A percentile compares a stretch with the other conserved stretches of the same genome.
Evolutionary conservation across 2,113 vertebrate genomes (phyloP).

Genomic region (Asarcornis scutulata): DNA sequence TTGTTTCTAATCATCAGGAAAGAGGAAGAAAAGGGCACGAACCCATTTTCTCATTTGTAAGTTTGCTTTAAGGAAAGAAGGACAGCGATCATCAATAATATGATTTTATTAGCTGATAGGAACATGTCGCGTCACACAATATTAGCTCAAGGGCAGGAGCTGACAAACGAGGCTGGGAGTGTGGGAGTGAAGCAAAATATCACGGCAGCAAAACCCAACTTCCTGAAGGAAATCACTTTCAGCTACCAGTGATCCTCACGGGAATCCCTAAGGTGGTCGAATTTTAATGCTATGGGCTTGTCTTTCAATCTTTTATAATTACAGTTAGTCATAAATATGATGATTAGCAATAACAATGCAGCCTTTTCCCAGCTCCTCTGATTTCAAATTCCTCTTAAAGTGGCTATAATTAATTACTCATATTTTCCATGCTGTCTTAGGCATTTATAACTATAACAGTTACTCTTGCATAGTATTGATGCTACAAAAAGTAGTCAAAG

Average conservation of each 20-base stretch:
- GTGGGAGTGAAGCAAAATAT: slow-evolving; percentile 56
- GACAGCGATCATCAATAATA: slow-evolving; percentile 40
- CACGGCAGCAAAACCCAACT: slow-evolving; percentile 36
- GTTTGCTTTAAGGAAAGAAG: slow-evolving; percentile 1
- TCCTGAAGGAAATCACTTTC: slow-evolving; percentile 60
- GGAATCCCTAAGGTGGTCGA: neutral
- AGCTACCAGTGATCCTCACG: neutral
- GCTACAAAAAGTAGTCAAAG: neutral
- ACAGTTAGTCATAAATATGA: slow-evolving; percentile 61
- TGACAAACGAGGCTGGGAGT: slow-evolving; percentile 31
- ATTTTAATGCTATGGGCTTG: slow-evolving; percentile 44
- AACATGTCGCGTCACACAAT: slow-evolving; percentile 24
- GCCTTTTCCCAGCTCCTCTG: slow-evolving; percentile 28
- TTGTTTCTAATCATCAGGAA: neutral
- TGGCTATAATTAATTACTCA: slow-evolving; percentile 69
- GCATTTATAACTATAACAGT: neutral
- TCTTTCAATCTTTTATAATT: slow-evolving; percentile 54
- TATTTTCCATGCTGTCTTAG: slow-evolving; percentile 32
- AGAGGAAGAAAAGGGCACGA: neutral
- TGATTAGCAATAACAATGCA: slow-evolving; percentile 64
- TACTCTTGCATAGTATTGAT: neutral
- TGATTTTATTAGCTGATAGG: slow-evolving; percentile 51
- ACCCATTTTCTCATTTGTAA: slow-evolving; percentile 9
- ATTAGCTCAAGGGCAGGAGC: slow-evolving; percentile 59
- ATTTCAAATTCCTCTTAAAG: slow-evolving; percentile 27